Percentiles rank a stretch among this genome's conserved stretches.
Conservation (phyloP, 2,113 vertebrate genomes). For the Prionailurus viverrinus region DNA sequence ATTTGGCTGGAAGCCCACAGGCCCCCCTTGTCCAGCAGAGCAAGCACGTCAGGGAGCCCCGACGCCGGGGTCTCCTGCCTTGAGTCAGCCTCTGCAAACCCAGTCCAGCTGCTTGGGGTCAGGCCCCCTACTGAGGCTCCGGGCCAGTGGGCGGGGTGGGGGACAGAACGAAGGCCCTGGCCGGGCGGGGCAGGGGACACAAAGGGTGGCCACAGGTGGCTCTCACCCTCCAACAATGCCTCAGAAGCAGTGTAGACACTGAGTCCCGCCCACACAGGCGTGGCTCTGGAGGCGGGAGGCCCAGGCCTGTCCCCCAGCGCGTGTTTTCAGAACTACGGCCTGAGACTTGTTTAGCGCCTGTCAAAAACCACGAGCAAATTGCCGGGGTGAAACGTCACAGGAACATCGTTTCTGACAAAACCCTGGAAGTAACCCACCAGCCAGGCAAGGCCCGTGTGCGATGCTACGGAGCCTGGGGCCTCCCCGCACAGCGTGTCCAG, state of each 20-base stretch:
- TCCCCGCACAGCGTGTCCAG: conserved; percentile 79
- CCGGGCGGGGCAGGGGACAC: too few species aligned
- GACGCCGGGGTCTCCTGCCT: too few species aligned
- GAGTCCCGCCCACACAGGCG: not conserved
- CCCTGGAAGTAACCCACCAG: conserved; percentile 86
- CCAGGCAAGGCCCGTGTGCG: conserved; percentile 79
- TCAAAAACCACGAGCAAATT: conserved; percentile 85
- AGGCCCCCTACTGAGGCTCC: not conserved
- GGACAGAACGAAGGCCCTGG: not conserved
- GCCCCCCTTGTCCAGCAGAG: not conserved
- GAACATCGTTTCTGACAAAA: conserved; percentile 88
- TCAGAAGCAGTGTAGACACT: not conserved
- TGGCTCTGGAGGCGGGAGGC: not conserved
- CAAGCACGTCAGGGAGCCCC: not conserved
- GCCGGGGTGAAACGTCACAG: conserved; percentile 84
- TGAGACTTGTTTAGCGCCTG: conserved; percentile 81
- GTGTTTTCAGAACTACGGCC: conserved; percentile 78
- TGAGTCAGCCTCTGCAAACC: not conserved
- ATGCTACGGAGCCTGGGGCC: conserved; percentile 76
- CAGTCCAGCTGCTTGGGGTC: too few species aligned
- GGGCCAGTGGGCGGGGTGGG: not conserved
- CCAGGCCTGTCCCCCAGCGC: not conserved
- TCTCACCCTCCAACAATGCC: not conserved
- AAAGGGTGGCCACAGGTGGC: fast-evolving
- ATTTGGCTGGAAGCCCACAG: not conserved